Evolutionary conservation across 2,888 invertebrate genomes (phyloP).

Genomic region (Linyphia triangularis): DNA sequence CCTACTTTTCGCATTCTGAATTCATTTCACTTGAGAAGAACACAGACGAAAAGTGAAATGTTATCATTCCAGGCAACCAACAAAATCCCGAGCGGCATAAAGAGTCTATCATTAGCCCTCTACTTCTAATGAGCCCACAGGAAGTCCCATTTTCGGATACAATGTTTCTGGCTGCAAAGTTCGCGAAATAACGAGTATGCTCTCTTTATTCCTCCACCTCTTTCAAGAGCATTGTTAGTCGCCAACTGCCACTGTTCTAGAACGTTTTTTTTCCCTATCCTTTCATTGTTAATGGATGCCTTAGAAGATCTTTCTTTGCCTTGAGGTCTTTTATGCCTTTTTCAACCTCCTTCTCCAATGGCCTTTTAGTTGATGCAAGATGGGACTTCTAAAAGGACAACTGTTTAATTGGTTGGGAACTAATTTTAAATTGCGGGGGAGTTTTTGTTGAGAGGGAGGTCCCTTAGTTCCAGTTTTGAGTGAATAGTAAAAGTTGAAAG

Average conservation of each 20-base stretch:
- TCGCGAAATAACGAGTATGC: constrained; percentile 55
- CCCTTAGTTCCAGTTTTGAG: too few species aligned
- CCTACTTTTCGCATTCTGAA: too few species aligned
- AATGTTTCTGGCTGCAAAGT: constrained; percentile 44
- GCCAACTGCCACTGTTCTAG: not conserved
- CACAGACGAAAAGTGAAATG: too few species aligned
- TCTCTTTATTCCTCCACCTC: constrained; percentile 11
- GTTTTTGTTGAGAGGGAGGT: too few species aligned
- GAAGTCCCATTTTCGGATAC: constrained; percentile 47
- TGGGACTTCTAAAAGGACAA: too few species aligned
- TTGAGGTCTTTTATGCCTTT: not conserved
- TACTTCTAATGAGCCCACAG: constrained; percentile 48
- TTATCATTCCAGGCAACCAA: too few species aligned
- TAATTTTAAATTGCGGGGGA: too few species aligned
- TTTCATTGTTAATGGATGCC: not conserved
- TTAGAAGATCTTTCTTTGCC: not conserved
- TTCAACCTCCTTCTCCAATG: too few species aligned
- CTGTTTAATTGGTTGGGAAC: too few species aligned
- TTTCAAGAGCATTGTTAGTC: constrained; percentile 32
- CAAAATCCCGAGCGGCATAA: not conserved
- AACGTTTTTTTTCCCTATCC: not conserved
- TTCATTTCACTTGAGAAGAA: too few species aligned
- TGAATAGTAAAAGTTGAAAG: too few species aligned
- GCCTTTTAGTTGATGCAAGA: too few species aligned
- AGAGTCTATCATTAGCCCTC: constrained; percentile 14